Base-by-base conservation (phyloP, 2,797 vertebrate species). In the Uromys caudimaculatus region DNA sequence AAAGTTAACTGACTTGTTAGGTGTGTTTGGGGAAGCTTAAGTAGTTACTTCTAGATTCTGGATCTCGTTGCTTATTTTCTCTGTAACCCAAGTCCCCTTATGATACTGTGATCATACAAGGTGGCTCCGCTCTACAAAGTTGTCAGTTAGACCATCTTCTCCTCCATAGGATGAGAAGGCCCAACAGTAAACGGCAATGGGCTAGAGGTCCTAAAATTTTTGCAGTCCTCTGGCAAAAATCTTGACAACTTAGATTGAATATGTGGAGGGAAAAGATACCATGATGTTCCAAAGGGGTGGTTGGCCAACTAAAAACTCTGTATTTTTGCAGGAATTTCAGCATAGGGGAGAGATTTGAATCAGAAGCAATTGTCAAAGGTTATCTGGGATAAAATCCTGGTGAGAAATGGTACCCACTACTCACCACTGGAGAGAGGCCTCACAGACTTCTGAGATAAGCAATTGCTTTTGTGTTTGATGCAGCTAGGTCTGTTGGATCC, bases 271-370 rank as follows among this genome's bases (percentile, higher is more conserved):
- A 35, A 93, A 93, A 52, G n/a, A 62, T 54, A 47, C 58, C 41
- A 58, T 17, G 24, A 81, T 44, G 41, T 67, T 85, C n/a, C 50
- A 62, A 73, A 75, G 35, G 38, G 47, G 84, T 52, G 3, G 0
- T 1, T 47, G 85, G 54, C 58, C 73, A 92, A 89, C 1, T 17
- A 17, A 91, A 73, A 29, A 4, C 6, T 52, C 73, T 73, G 3
- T 60, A 50, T 56, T 96, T 96, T 90, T 69, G 19, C 52, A 69
- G n/a, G 24, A 81, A 89, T 41, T 81, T 89, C 58, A 93, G 54
- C 58, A 1, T 73, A 71, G 19, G 23, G 9, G 16, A 82, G 44
- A 77, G 23, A 56, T 41, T 16, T 56, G 58, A 41, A 58, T 64
- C 76, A 41, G 73, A 91, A 50, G n/a, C 38, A 81, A 88, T n/a